Conservation (phyloP, 1,140 invertebrate species). For the Drosophila ananassae region DNA sequence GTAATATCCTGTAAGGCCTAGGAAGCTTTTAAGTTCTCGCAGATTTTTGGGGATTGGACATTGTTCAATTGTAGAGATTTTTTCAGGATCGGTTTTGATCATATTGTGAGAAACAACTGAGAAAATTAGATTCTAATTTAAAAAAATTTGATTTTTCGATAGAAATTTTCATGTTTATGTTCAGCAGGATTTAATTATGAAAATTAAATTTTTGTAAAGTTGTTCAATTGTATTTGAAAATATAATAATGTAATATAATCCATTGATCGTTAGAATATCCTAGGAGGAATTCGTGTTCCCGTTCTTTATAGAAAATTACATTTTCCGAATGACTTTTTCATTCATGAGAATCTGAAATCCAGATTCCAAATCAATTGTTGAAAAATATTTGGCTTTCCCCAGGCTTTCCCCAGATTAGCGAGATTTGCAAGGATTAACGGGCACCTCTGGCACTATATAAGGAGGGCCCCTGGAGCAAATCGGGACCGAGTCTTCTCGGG, state of each 20-base stretch:
- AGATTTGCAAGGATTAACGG: no score
- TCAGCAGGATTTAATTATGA: no score
- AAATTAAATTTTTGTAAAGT: no score
- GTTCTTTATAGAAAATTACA: background rate
- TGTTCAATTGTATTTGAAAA: constrained; percentile 1
- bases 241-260: background rate
- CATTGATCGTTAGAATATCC: no score
- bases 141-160: no score
- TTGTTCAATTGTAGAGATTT: background rate
- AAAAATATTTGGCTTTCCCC: background rate
- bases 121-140: background rate
- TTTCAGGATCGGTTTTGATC: background rate
- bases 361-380: background rate
- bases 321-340: background rate
- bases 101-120: background rate
- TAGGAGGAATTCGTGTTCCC: background rate
- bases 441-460: no score
- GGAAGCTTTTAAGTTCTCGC: constrained; percentile 1
- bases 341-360: background rate
- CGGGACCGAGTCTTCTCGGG: no score
- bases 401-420: no score
- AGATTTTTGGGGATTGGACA: constrained; percentile 1
- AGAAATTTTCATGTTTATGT: no score
- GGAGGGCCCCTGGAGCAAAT: no score
- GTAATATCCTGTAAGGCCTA: background rate